Evolutionary conservation across 2,797 vertebrate species (phyloP).

Genomic region (Chiloscyllium punctatum): DNA sequence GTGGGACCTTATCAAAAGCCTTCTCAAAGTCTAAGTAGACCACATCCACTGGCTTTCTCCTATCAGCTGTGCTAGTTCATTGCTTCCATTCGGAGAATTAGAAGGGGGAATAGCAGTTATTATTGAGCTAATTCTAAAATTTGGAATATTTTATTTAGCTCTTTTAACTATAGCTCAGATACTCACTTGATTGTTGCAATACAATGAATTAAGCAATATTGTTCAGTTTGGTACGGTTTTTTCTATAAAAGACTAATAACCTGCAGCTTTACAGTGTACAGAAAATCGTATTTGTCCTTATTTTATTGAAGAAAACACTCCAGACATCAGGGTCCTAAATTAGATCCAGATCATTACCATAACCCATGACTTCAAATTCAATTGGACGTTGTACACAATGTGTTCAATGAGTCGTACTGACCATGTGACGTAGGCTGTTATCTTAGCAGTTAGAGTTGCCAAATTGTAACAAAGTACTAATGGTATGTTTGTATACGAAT

Average conservation of each 20-base stretch:
- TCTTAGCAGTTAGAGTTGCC: neutral
- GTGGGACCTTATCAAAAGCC: too few relatives aligned
- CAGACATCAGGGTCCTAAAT: neutral
- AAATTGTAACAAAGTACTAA: neutral
- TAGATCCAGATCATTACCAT: neutral
- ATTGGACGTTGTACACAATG: neutral
- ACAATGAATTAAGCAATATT: neutral
- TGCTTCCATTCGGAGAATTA: neutral
- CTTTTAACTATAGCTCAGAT: neutral
- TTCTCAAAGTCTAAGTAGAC: too few relatives aligned
- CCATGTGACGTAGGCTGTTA: neutral
- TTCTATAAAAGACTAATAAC: neutral
- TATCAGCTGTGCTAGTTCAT: neutral
- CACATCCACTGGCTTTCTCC: too few relatives aligned
- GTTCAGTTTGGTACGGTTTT: neutral
- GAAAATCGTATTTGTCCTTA: neutral
- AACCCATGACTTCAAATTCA: neutral
- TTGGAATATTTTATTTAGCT: neutral
- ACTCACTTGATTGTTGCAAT: neutral
- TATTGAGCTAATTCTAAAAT: neutral
- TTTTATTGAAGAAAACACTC: neutral
- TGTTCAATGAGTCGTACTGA: neutral
- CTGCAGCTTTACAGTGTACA: neutral
- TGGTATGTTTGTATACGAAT: neutral
- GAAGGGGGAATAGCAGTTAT: neutral